Base-by-base conservation (phyloP, 1,140 invertebrate species). In the Drusus annulatus region DNA sequence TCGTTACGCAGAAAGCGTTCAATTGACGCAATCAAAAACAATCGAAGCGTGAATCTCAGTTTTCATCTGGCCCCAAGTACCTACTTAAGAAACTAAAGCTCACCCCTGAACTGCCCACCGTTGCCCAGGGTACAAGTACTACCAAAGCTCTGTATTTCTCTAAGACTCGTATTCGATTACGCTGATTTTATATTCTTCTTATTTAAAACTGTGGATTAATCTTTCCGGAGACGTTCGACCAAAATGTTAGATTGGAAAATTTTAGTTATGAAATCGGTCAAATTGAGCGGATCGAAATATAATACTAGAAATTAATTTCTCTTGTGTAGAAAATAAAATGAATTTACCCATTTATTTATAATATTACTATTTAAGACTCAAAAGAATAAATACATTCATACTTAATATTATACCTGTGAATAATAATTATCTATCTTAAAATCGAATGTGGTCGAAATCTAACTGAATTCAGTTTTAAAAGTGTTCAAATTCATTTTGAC, bases 211-310 rank as follows among this genome's bases (percentile, higher is more conserved):
- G 19, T 56, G 51, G 13, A 17, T 56, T 74, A 74, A 74, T 74
- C 51, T 74, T n/a, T 52, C 28, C 71, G 15, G 69, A 51, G 50
- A 74, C 51, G n/a, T 74, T 74, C 56, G 71, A 74, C 21, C n/a
- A 58, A 28, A 74, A 17, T 74, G 51, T 58, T 56, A 28, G 7
- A 74, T 6, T 13, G 45, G 31, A 68, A 68, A 28, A 7, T 68
- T 16, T 13, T 10, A 45, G 1, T 1, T 45, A 1, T 45, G 10
- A 45, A 10, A 45, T 13, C 10, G 0, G 31, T 36, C 31, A 36
- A 7, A 7, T 36, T 36, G 4, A 8, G 3, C 2, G 6, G 4
- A 36, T 36, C 7, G 31, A 36, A 36, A 4, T 4, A 36, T n/a
- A n/a, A n/a, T n/a, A n/a, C n/a, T n/a, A n/a, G n/a, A n/a, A n/a